These are phyloP conservation scores for Trichomycterus rosablanca DNA, from an alignment of 2,113 vertebrate species.

Conservation along the genomic window DNA sequence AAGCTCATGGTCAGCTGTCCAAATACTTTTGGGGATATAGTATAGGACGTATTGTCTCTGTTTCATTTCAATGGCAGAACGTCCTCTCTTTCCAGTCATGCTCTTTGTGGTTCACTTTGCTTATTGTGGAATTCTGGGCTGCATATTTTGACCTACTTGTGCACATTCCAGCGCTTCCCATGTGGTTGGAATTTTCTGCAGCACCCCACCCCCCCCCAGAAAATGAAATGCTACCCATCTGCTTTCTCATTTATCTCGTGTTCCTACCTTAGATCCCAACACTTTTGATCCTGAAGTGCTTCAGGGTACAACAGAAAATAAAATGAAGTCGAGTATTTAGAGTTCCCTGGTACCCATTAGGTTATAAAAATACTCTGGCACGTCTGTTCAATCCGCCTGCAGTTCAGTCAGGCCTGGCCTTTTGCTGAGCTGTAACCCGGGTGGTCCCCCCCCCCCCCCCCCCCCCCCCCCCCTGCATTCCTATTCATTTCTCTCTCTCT, in stretches of 20 bases:
- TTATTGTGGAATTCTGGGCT: conserved; percentile 9
- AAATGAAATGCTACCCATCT: conserved; percentile 22
- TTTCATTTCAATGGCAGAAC: conserved; percentile 31
- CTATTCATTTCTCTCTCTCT: background rate
- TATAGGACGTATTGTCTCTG: conserved; percentile 11
- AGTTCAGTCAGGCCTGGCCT: background rate
- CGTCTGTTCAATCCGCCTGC: background rate
- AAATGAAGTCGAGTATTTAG: background rate
- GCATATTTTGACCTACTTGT: conserved; percentile 24
- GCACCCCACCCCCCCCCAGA: background rate
- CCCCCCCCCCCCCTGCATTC: too few species aligned
- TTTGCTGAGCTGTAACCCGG: background rate
- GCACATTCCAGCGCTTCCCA: too few species aligned
- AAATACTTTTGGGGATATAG: conserved; percentile 27
- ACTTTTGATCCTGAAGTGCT: background rate
- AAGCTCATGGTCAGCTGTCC: conserved; percentile 5
- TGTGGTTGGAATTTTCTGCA: too few species aligned
- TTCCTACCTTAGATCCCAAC: background rate
- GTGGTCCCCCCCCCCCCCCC: too few species aligned
- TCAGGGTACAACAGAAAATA: background rate
- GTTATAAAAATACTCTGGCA: background rate
- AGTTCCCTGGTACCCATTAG: background rate
- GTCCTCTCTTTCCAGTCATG: background rate
- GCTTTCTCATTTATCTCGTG: conserved; percentile 1
- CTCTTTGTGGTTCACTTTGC: background rate